Evolutionary conservation across 2,113 vertebrate species (phyloP).

Genomic region (Pygoscelis adeliae): DNA sequence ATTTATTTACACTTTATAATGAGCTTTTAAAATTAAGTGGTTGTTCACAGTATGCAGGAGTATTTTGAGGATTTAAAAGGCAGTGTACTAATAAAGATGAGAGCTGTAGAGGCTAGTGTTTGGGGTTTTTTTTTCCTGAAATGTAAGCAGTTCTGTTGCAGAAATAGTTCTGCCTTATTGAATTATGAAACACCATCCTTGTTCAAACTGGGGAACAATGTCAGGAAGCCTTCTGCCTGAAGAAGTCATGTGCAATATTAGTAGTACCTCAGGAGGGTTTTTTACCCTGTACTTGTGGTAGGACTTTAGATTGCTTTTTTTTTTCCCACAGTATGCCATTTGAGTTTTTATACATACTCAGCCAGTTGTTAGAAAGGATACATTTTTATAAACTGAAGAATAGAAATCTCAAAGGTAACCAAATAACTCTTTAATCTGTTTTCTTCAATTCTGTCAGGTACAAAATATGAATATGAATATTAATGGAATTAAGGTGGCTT

Average conservation of each 20-base stretch:
- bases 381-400: conserved; percentile 8
- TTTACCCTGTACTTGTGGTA: neutral
- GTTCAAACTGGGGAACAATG: neutral
- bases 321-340: neutral
- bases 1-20: conserved; percentile 45
- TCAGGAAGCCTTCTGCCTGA: neutral
- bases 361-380: neutral
- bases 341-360: neutral
- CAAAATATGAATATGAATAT: neutral
- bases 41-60: neutral
- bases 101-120: neutral
- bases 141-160: neutral
- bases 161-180: neutral
- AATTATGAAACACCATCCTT: neutral
- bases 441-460: conserved; percentile 15
- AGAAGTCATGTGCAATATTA: neutral
- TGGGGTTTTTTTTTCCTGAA: neutral
- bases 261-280: neutral
- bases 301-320: neutral
- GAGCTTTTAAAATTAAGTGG: conserved; percentile 46
- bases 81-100: neutral
- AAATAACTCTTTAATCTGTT: neutral
- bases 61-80: conserved; percentile 10
- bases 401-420: conserved; percentile 9
- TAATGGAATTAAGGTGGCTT: neutral